phyloP scores from a whole-genome alignment of 1,140 invertebrate species.

The Notospermus geniculatus region DNA sequence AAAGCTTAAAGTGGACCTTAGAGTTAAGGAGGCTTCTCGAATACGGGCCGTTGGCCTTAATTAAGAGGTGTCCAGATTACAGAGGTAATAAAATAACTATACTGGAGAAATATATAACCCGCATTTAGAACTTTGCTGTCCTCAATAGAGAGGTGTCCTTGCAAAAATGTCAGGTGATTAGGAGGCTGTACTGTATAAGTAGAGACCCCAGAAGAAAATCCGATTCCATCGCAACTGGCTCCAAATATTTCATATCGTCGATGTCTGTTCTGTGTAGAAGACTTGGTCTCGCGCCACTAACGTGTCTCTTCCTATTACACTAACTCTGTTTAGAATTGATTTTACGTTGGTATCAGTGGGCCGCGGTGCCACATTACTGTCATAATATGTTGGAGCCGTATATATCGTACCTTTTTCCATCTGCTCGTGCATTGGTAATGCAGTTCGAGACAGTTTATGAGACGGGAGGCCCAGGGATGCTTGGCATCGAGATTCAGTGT shows the following conservation, averaged over 20 bases:
- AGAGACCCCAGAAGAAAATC: too few species aligned
- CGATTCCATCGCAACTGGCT: background rate
- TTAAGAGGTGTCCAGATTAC: too few species aligned
- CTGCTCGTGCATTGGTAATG: background rate
- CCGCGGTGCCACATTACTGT: background rate
- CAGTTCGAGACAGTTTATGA: slow-evolving; percentile 2
- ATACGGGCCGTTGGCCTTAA: too few species aligned
- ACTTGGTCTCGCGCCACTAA: background rate
- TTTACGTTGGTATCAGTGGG: background rate
- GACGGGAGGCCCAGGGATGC: slow-evolving; percentile 7
- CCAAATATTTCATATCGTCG: background rate
- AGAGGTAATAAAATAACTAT: too few species aligned
- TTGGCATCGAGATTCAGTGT: background rate
- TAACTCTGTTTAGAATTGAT: background rate
- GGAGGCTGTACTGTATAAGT: too few species aligned
- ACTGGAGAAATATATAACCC: too few species aligned
- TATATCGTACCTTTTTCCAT: slow-evolving; percentile 6
- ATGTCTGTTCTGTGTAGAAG: background rate
- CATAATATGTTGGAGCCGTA: too few species aligned
- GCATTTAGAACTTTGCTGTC: too few species aligned
- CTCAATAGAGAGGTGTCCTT: too few species aligned
- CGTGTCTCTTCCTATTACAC: background rate
- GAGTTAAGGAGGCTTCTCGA: too few species aligned
- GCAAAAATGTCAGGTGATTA: too few species aligned
- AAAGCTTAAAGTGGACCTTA: too few species aligned